phyloP scores from a whole-genome alignment of 92 coral and sea anemone genomes.

The Paramuricea clavata region DNA sequence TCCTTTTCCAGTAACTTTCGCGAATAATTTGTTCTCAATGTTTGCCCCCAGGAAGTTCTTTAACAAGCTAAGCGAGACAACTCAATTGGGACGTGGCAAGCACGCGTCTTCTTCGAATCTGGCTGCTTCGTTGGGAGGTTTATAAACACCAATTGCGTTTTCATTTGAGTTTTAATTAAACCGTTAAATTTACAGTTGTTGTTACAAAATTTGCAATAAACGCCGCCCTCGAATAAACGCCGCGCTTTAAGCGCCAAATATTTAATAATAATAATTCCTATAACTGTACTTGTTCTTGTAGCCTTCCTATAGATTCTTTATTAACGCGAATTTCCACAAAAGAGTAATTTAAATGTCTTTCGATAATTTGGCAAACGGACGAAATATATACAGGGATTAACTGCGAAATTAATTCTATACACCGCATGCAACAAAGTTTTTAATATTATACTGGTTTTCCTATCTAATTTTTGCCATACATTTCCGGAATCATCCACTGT shows the following conservation, averaged over 20 bases:
- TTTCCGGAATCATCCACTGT: background rate
- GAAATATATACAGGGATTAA: slow-evolving; percentile 44
- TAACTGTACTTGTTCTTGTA: no score
- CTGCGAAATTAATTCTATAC: background rate
- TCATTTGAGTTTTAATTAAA: no score
- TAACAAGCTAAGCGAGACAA: slow-evolving; percentile 39
- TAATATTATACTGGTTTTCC: background rate
- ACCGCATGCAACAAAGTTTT: background rate
- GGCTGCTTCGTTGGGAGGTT: background rate
- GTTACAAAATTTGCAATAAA: no score
- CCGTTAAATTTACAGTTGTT: no score
- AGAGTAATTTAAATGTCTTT: slow-evolving; percentile 10
- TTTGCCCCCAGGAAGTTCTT: slow-evolving; percentile 59
- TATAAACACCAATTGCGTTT: background rate
- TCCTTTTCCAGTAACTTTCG: slow-evolving; percentile 56
- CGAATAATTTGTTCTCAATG: slow-evolving; percentile 55
- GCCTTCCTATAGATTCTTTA: no score
- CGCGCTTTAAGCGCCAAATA: no score
- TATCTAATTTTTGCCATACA: background rate
- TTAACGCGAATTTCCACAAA: background rate
- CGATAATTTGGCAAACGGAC: slow-evolving; percentile 53
- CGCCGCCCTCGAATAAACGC: no score
- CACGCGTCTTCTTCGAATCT: no score
- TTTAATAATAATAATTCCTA: no score
- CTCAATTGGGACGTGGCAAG: background rate